Conservation (phyloP, 1,140 invertebrate genomes). For the Cherax quadricarinatus region DNA sequence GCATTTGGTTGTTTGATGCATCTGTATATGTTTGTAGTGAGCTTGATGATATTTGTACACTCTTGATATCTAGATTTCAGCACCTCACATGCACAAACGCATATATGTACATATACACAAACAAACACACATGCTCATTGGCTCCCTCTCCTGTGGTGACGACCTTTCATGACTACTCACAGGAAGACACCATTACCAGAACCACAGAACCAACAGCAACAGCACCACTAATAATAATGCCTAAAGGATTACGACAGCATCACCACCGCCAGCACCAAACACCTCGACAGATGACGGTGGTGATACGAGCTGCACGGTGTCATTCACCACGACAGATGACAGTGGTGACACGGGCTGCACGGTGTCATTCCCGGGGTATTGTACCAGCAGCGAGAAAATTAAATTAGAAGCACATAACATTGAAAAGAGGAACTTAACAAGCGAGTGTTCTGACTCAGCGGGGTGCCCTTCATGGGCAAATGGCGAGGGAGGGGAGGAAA, state of each 20-base stretch:
- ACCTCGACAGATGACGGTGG: slow-evolving; percentile 29
- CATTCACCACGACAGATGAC: slow-evolving; percentile 30
- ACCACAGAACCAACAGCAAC: not conserved
- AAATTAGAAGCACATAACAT: slow-evolving; percentile 69
- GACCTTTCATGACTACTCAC: too few species aligned
- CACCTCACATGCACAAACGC: too few species aligned
- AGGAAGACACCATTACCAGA: too few species aligned
- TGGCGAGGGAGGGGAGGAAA: not conserved
- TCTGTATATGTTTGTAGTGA: too few species aligned
- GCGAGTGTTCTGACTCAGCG: slow-evolving; percentile 37
- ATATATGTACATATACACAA: too few species aligned
- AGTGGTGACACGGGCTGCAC: slow-evolving; percentile 6
- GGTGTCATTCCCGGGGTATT: slow-evolving; percentile 43
- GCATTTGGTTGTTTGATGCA: too few species aligned
- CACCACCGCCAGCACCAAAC: not conserved
- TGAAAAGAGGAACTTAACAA: slow-evolving; percentile 55
- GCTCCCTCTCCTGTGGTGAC: too few species aligned
- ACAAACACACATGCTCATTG: too few species aligned
- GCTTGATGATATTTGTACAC: too few species aligned
- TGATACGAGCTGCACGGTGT: slow-evolving; percentile 16
- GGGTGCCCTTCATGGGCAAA: not conserved
- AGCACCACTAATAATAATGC: not conserved
- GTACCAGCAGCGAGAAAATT: slow-evolving; percentile 56
- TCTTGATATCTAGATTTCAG: too few species aligned
- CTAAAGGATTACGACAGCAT: too few species aligned